Conservation (phyloP, 2,797 vertebrate species). For the Melanotaenia boesemani region DNA sequence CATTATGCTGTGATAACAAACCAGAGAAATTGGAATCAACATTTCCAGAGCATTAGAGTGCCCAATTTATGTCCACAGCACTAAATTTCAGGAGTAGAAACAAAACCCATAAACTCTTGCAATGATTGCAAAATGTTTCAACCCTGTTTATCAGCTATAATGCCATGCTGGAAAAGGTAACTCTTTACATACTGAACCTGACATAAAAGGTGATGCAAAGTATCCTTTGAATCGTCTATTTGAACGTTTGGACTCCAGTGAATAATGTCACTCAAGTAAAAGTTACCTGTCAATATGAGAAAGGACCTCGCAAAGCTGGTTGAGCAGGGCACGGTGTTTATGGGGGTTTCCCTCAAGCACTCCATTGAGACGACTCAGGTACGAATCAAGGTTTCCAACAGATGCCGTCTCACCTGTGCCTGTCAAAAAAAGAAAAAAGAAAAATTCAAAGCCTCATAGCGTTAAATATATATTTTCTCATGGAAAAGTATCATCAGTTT, state of each 20-base stretch:
- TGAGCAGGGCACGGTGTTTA: slow-evolving; percentile 91
- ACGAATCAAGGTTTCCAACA: slow-evolving; percentile 92
- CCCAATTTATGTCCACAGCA: neutral
- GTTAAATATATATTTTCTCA: neutral
- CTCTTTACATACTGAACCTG: neutral
- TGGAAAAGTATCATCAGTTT: neutral
- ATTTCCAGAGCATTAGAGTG: neutral
- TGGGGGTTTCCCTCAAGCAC: slow-evolving; percentile 92
- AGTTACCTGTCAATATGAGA: slow-evolving; percentile 93
- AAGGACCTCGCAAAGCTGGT: slow-evolving; percentile 92
- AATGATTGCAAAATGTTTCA: neutral
- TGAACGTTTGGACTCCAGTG: neutral
- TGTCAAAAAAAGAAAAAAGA: slow-evolving; percentile 54
- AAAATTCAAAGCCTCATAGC: neutral
- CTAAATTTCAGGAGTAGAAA: neutral
- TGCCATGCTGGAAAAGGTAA: neutral
- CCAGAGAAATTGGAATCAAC: neutral
- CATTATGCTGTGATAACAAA: neutral
- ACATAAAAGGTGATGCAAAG: neutral
- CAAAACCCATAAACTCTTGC: neutral
- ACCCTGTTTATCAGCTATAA: neutral
- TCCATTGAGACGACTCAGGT: slow-evolving; percentile 92
- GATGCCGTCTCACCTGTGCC: slow-evolving; percentile 95
- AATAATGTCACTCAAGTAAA: neutral
- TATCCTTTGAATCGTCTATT: fast-evolving